These are phyloP conservation scores for Cryptus viduatorius DNA, from an alignment of 2,888 invertebrate species.

Conservation along the genomic window DNA sequence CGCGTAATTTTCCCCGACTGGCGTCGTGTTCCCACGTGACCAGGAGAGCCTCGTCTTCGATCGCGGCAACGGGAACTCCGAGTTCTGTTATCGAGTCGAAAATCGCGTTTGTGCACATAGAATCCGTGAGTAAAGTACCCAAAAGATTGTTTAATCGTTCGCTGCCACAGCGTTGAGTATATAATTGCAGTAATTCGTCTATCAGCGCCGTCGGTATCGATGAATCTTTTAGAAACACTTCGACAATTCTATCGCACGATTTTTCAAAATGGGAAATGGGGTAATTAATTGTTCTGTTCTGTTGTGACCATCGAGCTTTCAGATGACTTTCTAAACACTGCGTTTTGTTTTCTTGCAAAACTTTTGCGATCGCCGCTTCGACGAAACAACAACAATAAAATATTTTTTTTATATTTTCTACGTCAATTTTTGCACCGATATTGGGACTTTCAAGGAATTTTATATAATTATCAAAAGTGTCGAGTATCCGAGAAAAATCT, in stretches of 20 bases:
- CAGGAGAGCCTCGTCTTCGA: constrained; percentile 78
- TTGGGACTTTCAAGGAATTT: constrained; percentile 85
- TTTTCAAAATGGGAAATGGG: constrained; percentile 80
- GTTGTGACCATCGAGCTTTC: constrained; percentile 83
- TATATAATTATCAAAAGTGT: constrained; percentile 86
- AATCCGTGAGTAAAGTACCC: constrained; percentile 70
- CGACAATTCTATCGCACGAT: constrained; percentile 85
- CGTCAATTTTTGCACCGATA: constrained; percentile 85
- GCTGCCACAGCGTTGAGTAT: constrained; percentile 83
- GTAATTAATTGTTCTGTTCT: constrained; percentile 76
- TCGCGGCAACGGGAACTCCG: constrained; percentile 70
- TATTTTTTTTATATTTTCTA: constrained; percentile 86
- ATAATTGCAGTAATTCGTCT: constrained; percentile 85
- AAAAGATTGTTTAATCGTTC: constrained; percentile 84
- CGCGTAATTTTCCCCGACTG: constrained; percentile 76
- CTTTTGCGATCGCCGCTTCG: constrained; percentile 86
- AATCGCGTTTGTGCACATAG: constrained; percentile 75
- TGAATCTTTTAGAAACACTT: constrained; percentile 83
- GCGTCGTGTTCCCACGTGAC: constrained; percentile 78
- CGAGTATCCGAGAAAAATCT: constrained; percentile 85
- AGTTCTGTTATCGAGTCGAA: constrained; percentile 74
- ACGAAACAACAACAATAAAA: constrained; percentile 87
- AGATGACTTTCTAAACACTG: constrained; percentile 84
- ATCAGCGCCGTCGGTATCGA: constrained; percentile 79
- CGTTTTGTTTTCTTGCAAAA: constrained; percentile 82